phyloP scores from a whole-genome alignment of 2,888 invertebrate genomes.

The Dynastes hyllus region DNA sequence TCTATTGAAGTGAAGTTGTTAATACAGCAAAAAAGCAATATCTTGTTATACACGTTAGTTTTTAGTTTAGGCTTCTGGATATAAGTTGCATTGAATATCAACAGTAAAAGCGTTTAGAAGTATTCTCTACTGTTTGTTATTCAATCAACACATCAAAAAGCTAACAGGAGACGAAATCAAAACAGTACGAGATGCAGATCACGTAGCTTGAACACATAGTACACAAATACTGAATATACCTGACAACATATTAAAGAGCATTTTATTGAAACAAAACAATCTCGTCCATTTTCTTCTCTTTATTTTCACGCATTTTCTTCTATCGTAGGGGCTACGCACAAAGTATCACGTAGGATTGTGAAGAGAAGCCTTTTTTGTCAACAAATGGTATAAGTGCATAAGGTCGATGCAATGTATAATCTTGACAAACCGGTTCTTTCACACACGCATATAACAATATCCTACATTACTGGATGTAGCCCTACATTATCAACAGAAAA shows the following conservation, averaged over 20 bases:
- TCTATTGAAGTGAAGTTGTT: too few species aligned
- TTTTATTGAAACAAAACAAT: neutral
- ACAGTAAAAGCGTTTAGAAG: too few species aligned
- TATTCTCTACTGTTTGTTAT: neutral
- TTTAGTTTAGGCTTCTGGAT: too few species aligned
- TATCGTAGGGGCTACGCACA: neutral
- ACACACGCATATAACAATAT: neutral
- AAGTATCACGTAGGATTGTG: constrained; percentile 11
- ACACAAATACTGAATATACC: neutral
- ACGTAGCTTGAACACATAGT: neutral
- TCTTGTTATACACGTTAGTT: too few species aligned
- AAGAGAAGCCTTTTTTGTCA: neutral
- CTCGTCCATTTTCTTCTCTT: neutral
- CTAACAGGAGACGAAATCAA: constrained; percentile 1
- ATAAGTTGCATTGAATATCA: too few species aligned
- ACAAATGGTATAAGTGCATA: neutral
- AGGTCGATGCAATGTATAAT: neutral
- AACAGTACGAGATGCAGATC: constrained; percentile 14
- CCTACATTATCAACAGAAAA: neutral
- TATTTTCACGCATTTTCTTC: constrained; percentile 3
- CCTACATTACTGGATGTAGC: neutral
- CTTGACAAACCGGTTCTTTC: constrained; percentile 32
- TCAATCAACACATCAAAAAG: constrained; percentile 18
- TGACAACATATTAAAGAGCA: neutral
- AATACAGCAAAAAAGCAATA: too few species aligned